Base-by-base conservation (phyloP, 2,113 vertebrate genomes). In the Toxotes chatareus region DNA sequence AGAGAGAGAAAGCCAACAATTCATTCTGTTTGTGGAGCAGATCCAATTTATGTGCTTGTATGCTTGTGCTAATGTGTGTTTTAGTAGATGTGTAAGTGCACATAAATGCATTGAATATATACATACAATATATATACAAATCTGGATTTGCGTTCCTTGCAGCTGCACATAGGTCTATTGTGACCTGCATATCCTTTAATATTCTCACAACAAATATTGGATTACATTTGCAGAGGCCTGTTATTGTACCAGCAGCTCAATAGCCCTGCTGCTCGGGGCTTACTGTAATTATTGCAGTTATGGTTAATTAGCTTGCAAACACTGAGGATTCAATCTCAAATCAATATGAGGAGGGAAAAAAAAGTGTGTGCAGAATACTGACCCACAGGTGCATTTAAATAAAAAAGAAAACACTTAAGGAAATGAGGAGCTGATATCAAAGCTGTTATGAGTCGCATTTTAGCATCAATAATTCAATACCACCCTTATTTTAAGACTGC, bases 241-340 rank as follows among this genome's bases (percentile, higher is more conserved):
- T 69, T 69, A 71, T 61, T 11, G 53, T 67, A 88, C 62, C 64
- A 38, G 57, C 70, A 64, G 83, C 82, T 89, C 89, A 64, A 89
- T 71, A 72, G 68, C 38, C 19, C 62, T 49, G 73, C 75, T 77
- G 74, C 85, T 79, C 0, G 2, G 46, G 55, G 88, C 86, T 91
- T 77, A 86, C 64, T 76, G 79, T 81, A 89, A 90, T 91, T 86
- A 69, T 80, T 82, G 78, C 82, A 85, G 82, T 91, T 82, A 91
- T 83, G 86, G 77, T 70, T 92, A 91, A 91, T 92, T 89, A 90
- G 77, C 69, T 73, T 70, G 62, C 75, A 80, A 88, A 80, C 65
- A 70, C 81, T 57, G 66, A 84, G 36, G 74, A 91, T 86, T 89
- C 77, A 85, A 86, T 89, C 74, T 85, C 57, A 47, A 75, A 92